Evolutionary conservation across 2,888 invertebrate genomes (phyloP), one percentile per base, ranked within the genome.

Genomic region (Habrosyne pyritoides): DNA sequence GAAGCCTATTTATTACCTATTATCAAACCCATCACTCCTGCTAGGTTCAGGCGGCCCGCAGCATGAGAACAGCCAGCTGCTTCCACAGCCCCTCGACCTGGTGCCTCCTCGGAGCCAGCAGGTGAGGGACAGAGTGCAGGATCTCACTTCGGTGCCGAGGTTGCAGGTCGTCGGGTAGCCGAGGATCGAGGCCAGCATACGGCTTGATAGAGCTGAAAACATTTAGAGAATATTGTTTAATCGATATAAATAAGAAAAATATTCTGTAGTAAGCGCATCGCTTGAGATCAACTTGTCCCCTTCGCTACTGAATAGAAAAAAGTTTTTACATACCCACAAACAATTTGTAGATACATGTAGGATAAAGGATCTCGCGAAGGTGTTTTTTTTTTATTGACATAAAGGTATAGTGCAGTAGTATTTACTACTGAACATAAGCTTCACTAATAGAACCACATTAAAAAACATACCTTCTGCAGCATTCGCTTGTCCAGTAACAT

Each of bases 51-150:
- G 66, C 0, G 73, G 66, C 0, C 83, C 74, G 70, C 96, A 96
- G 83, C 96, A 96, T 0, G 96, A 94, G 69, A 96, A 95, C 49
- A 96, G 86, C 95, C 95, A 96, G 74, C 94, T 94, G 49, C 94
- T 94, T 0, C 95, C 95, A 64, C 96, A 96, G 21, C 95, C 95
- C 24, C 94, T 86, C 42, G 94, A 93, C 71, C 95, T 93, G 36
- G 93, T 93, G 12, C 96, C 96, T 0, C 96, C 96, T 28, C 94
- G 94, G 64, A 96, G 86, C 96, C 96, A 96, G 80, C 96, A 97
- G 21, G 95, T 94, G 49, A 96, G 85, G 3, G 96, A 93, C 53
- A 96, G 84, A 0, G 95, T 95, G 74, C 96, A 96, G 0, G 95
- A 93, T 71, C 94, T 93, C 0, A 94, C 91, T 7, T 93, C 91